Evolutionary conservation across 2,888 invertebrate species (phyloP), one percentile per base, ranked within the genome.

Genomic region (Melangyna quadrimaculata): DNA sequence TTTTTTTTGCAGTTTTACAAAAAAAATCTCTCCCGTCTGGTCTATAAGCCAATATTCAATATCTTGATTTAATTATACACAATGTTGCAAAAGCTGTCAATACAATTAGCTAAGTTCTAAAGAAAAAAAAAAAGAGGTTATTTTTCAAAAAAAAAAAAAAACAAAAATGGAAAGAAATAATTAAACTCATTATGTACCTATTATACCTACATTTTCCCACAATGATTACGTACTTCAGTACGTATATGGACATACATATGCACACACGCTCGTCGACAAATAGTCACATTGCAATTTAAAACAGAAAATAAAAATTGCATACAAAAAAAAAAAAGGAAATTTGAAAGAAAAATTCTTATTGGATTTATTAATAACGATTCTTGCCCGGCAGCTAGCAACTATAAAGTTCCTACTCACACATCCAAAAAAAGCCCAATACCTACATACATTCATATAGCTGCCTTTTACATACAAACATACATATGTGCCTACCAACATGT

Each of bases 341-440:
- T 45, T 27, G 12, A 19, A 32, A 67, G 12, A 70, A 35, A 53
- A 74, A 70, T 74, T 75, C 74, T 71, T 65, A 75, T 84, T 84
- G 71, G 67, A 79, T 79, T 79, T 84, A 79, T 84, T 79, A 84
- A 80, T 84, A 84, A 77, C 75, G 65, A 74, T 78, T 78, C 74
- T 75, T 71, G 57, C 65, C 63, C 67, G 63, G 75, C 75, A 73
- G 75, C 55, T 37, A 80, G 29, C 75, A 71, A 84, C 75, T 53
- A 78, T 72, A 72, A 78, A 29, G 59, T 61, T n/a, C n/a, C n/a
- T n/a, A 61, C 40, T 19, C 48, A 77, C 37, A 51, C 69, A 61
- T 70, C 45, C 57, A 59, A 67, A 67, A 45, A 51, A 29, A 32
- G 9, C n/a, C 24, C 14, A 51, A 67, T 17, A 17, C 3, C 5